These are phyloP conservation scores for Dicrurus megarhynchus DNA, from an alignment of 2,113 vertebrate genomes.

Conservation along the genomic window DNA sequence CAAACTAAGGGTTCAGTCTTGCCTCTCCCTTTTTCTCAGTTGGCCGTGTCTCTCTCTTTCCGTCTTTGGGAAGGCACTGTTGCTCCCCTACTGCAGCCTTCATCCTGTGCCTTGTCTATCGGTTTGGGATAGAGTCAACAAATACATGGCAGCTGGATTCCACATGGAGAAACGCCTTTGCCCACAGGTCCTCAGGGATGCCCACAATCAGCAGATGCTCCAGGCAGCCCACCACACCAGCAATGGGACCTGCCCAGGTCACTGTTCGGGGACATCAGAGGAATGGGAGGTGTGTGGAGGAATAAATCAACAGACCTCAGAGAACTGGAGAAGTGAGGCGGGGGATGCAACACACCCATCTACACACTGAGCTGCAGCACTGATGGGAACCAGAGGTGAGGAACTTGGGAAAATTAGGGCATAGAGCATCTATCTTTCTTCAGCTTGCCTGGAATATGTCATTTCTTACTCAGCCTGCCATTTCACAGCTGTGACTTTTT, in stretches of 20 bases:
- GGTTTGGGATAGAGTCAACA: neutral
- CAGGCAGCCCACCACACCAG: neutral
- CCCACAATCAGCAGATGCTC: neutral
- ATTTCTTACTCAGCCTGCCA: neutral
- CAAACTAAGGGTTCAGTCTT: neutral
- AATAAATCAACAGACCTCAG: neutral
- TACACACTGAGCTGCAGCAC: neutral
- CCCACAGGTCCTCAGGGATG: neutral
- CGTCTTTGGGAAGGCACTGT: neutral
- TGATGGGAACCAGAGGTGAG: neutral
- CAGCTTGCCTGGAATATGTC: neutral
- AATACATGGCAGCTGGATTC: neutral
- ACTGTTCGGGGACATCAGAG: neutral
- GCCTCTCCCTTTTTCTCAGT: neutral
- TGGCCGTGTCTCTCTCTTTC: neutral
- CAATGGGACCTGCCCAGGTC: neutral
- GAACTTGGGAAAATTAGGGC: neutral
- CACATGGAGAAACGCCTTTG: neutral
- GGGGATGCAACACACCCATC: neutral
- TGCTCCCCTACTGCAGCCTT: neutral
- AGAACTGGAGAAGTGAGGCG: neutral
- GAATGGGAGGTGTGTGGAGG: neutral
- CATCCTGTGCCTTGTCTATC: neutral
- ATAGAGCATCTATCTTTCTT: neutral
- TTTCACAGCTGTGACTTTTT: constrained; percentile 4